phyloP scores from a whole-genome alignment of 1,140 invertebrate genomes.

The Mesaphorura yosii region DNA sequence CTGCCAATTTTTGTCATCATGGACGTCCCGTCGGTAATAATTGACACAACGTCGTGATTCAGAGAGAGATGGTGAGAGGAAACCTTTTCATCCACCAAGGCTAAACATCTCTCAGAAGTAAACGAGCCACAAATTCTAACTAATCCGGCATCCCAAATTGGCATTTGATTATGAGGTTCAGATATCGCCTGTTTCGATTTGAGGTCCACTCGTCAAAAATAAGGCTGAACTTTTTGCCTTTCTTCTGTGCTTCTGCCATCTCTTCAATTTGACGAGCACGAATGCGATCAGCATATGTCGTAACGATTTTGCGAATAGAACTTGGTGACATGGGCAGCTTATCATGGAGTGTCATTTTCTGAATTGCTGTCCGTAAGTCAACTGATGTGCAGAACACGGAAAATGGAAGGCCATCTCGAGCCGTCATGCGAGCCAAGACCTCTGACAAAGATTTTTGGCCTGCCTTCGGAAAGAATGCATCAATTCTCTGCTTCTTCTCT shows the following conservation, averaged over 20 bases:
- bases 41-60: background rate
- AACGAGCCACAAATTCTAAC: background rate
- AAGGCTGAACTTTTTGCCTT: background rate
- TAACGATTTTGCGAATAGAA: background rate
- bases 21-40: constrained; percentile 6
- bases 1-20: constrained; percentile 11
- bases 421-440: background rate
- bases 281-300: background rate
- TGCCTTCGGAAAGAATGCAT: background rate
- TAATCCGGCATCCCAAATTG: constrained; percentile 5
- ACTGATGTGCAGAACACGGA: background rate
- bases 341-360: background rate
- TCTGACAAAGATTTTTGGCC: background rate
- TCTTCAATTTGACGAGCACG: background rate
- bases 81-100: background rate
- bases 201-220: constrained; percentile 7
- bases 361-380: background rate
- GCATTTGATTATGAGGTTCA: background rate
- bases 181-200: background rate
- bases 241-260: background rate
- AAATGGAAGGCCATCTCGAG: background rate
- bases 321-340: background rate
- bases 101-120: background rate
- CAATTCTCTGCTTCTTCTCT: background rate
- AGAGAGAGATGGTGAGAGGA: background rate